Evolutionary conservation across 2,113 vertebrate genomes (phyloP).

Genomic region (Malurus alboscapulatus): DNA sequence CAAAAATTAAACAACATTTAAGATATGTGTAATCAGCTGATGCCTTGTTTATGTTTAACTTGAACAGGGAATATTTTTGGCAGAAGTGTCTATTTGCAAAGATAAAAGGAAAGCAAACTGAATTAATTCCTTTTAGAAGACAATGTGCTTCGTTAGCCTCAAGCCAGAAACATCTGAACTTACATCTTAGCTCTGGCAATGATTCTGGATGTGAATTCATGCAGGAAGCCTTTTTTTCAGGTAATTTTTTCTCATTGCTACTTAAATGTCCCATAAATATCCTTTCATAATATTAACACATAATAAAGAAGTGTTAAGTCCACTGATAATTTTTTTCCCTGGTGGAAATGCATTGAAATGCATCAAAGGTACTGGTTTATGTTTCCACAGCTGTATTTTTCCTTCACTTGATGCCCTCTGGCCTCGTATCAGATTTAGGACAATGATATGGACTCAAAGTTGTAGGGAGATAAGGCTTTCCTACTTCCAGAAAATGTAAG

Average conservation of each 20-base stretch:
- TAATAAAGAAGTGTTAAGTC: not conserved
- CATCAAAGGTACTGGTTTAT: not conserved
- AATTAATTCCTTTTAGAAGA: constrained; percentile 8
- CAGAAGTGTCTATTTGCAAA: constrained; percentile 3
- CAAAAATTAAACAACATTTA: not conserved
- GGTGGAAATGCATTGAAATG: not conserved
- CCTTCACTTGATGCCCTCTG: not conserved
- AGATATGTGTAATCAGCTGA: not conserved
- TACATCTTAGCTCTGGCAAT: not conserved
- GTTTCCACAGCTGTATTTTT: not conserved
- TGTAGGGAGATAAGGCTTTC: not conserved
- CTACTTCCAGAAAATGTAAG: not conserved
- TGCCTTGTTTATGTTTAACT: not conserved
- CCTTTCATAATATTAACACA: not conserved
- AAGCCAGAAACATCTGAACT: not conserved
- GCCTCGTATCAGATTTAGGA: not conserved
- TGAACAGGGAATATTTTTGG: constrained; percentile 19
- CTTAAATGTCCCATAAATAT: not conserved
- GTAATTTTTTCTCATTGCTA: not conserved
- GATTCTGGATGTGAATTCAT: not conserved
- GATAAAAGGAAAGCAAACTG: constrained; percentile 19
- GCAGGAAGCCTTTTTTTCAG: not conserved
- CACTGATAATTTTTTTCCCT: not conserved
- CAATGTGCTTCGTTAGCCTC: not conserved
- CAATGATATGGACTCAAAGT: not conserved